Conservation (phyloP, 2,113 vertebrate genomes). For the Prinia subflava region DNA sequence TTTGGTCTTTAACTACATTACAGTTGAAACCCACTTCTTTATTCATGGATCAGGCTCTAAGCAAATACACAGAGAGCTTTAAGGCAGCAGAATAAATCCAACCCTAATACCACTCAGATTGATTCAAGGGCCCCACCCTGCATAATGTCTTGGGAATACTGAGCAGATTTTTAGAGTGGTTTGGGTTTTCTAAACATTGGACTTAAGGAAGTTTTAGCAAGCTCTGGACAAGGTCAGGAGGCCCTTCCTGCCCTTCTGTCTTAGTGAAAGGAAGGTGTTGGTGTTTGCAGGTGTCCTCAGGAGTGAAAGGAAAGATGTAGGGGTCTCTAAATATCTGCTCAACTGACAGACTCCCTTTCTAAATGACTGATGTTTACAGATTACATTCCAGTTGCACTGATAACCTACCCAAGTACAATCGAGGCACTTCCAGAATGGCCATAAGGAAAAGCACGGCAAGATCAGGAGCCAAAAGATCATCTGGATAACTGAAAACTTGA, state of each 20-base stretch:
- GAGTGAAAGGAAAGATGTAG: neutral
- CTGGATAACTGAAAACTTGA: conserved; percentile 80
- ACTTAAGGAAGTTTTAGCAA: neutral
- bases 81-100: neutral
- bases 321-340: neutral
- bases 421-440: conserved; percentile 73
- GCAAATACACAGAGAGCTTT: neutral
- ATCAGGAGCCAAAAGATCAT: conserved; percentile 69
- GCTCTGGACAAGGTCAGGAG: neutral
- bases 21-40: neutral
- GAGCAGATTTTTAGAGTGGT: neutral
- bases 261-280: neutral
- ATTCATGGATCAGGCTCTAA: neutral
- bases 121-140: neutral
- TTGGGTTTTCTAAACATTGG: neutral
- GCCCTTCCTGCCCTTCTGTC: fast-evolving
- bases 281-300: neutral
- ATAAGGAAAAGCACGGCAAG: conserved; percentile 76
- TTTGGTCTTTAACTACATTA: neutral
- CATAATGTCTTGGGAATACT: neutral
- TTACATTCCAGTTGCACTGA: neutral
- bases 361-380: neutral
- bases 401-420: conserved; percentile 76
- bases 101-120: neutral
- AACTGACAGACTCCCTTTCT: neutral